Conservation (phyloP, 2,797 vertebrate genomes). For the Sphenodon punctatus region DNA sequence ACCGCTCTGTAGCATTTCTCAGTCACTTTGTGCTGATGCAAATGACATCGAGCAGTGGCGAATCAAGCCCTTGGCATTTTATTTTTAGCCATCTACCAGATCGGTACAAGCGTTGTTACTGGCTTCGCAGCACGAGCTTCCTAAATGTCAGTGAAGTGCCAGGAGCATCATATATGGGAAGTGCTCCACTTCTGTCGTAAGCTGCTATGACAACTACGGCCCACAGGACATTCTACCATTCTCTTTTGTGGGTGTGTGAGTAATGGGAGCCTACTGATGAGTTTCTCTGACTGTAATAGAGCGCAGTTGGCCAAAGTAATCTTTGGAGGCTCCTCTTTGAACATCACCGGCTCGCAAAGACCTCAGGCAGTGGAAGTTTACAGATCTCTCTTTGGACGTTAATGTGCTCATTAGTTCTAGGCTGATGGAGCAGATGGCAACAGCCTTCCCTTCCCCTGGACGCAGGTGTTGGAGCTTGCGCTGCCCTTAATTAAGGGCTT, state of each 20-base stretch:
- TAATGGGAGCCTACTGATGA: conserved; percentile 19
- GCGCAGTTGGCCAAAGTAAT: conserved; percentile 17
- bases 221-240: conserved; percentile 3
- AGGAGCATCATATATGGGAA: neutral
- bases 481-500: neutral
- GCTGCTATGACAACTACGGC: neutral
- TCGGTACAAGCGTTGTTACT: neutral
- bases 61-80: neutral
- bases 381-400: conserved; percentile 34
- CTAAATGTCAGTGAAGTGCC: neutral
- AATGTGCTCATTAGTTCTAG: conserved; percentile 42
- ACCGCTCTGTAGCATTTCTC: neutral
- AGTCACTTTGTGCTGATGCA: rapidly evolving
- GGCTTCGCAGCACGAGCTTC: neutral
- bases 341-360: conserved; percentile 15
- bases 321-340: conserved; percentile 32
- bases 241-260: conserved; percentile 9
- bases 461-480: neutral
- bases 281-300: neutral
- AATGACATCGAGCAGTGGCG: neutral
- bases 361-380: conserved; percentile 10
- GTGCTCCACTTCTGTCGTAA: neutral
- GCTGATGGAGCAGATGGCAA: conserved; percentile 45
- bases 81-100: neutral
- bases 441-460: neutral